These are phyloP conservation scores for Orbicella faveolata DNA, from an alignment of 64 coral and sea anemone genomes.

Conservation along the genomic window DNA sequence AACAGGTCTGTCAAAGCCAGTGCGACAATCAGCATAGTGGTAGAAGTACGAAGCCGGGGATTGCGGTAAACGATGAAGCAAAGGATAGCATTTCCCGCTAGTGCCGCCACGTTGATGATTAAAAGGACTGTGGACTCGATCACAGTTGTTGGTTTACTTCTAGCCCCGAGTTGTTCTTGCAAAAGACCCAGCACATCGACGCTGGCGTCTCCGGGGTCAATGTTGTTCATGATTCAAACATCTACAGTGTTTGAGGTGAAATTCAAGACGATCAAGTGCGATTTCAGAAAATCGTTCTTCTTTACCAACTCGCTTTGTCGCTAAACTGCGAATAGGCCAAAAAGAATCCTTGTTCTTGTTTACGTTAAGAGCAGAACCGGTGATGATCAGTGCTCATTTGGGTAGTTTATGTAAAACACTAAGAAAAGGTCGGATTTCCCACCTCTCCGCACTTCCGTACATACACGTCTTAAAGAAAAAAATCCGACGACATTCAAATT, in stretches of 20 bases:
- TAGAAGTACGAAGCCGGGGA: conserved; percentile 19
- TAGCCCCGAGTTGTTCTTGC: conserved; percentile 16
- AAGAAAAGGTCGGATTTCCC: too few relatives aligned
- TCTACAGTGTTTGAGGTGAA: neutral
- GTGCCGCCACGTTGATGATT: conserved; percentile 13
- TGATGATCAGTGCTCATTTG: too few relatives aligned
- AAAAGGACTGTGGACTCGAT: conserved; percentile 12
- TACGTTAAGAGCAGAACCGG: too few relatives aligned
- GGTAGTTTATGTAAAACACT: too few relatives aligned
- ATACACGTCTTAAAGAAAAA: too few relatives aligned
- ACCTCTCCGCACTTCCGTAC: too few relatives aligned
- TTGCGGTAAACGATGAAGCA: conserved; percentile 40
- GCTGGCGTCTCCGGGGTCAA: conserved; percentile 35
- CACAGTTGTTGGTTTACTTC: neutral
- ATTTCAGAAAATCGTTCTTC: too few relatives aligned
- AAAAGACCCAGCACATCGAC: conserved; percentile 24
- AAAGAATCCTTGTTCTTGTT: too few relatives aligned
- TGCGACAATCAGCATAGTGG: conserved; percentile 3
- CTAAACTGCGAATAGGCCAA: too few relatives aligned
- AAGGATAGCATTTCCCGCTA: conserved; percentile 34
- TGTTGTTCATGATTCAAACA: conserved; percentile 23
- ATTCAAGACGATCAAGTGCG: too few relatives aligned
- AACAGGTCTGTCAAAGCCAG: conserved; percentile 39
- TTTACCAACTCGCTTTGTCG: too few relatives aligned
- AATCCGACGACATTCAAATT: too few relatives aligned